phyloP scores from a whole-genome alignment of 2,797 vertebrate genomes.

The Echiichthys vipera region DNA sequence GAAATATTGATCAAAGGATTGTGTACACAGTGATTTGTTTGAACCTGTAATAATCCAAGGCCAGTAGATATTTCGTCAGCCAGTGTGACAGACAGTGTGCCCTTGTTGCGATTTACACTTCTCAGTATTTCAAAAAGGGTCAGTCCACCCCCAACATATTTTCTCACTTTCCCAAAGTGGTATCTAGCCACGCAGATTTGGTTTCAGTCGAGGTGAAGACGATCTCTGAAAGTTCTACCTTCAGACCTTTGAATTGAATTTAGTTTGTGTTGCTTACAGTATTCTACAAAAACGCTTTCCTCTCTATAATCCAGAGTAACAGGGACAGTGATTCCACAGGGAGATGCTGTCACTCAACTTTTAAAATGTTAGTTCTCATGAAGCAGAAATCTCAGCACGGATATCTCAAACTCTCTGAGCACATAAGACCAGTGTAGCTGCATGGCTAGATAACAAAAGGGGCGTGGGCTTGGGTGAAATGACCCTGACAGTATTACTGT shows the following conservation, averaged over 20 bases:
- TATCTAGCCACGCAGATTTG: conserved; percentile 13
- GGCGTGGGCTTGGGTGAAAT: conserved; percentile 17
- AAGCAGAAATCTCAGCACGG: neutral
- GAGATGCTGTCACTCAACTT: neutral
- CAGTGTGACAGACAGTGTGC: conserved; percentile 42
- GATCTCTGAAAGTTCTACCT: conserved; percentile 8
- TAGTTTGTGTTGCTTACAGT: conserved; percentile 2
- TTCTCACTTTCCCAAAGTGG: neutral
- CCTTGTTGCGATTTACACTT: conserved; percentile 42
- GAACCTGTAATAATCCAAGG: conserved; percentile 46
- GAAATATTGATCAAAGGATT: conserved; percentile 14
- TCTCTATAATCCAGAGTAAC: neutral
- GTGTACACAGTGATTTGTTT: conserved; percentile 28
- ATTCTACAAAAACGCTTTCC: neutral
- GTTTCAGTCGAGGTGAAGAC: neutral
- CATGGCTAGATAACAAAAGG: conserved; percentile 18
- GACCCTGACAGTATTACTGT: conserved; percentile 30
- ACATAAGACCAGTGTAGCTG: conserved; percentile 12
- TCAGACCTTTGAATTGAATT: neutral
- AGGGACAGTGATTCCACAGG: neutral
- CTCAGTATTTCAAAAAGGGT: conserved; percentile 23
- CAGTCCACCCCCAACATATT: conserved; percentile 1
- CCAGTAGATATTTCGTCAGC: conserved; percentile 33
- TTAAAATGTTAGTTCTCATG: neutral
- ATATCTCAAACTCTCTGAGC: neutral